Evolutionary conservation across 2,888 invertebrate species (phyloP), one percentile per base, ranked within the genome.

Genomic region (Dicranocentrus wangi): DNA sequence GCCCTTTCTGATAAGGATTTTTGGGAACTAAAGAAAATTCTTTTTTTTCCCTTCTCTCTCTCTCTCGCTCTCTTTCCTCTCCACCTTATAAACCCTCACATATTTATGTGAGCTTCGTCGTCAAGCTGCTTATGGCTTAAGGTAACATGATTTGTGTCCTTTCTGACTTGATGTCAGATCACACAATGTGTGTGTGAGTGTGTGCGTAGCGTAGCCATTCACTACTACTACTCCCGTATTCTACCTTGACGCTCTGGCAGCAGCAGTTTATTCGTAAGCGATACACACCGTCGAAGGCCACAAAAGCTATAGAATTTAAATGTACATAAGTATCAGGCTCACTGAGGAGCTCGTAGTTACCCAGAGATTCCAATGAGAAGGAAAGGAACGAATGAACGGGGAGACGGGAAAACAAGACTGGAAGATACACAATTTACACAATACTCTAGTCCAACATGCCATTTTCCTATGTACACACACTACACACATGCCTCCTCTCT

Each of bases 101-200:
- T 28, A 75, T 51, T 51, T 69, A 27, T 68, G 68, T 68, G 76
- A 60, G 66, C 17, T 68, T 72, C 42, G 77, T 63, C 70, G 58
- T 19, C 66, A 70, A 73, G 68, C 51, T 60, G 80, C 80, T 80
- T 80, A 80, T 21, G 80, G 68, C 80, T 80, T 73, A 80, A 80
- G 73, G 80, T 73, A 80, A 73, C 80, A 80, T 80, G 80, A 80
- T 80, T 80, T 80, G 80, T 80, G 80, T 80, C 68, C 80, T 80
- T 65, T 72, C 61, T 65, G 78, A 78, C 79, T 79, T 32, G 51
- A 17, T 73, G 80, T 72, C 79, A 78, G 69, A 69, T 70, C 68
- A 69, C n/a, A 55, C 60, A 69, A 60, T 39, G 32, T 43, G 27
- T 43, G 25, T 60, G 58, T 39, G 58, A n/a, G n/a, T n/a, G n/a